Evolutionary conservation across 2,888 invertebrate species (phyloP).

Genomic region (Chaetoderma sp.): DNA sequence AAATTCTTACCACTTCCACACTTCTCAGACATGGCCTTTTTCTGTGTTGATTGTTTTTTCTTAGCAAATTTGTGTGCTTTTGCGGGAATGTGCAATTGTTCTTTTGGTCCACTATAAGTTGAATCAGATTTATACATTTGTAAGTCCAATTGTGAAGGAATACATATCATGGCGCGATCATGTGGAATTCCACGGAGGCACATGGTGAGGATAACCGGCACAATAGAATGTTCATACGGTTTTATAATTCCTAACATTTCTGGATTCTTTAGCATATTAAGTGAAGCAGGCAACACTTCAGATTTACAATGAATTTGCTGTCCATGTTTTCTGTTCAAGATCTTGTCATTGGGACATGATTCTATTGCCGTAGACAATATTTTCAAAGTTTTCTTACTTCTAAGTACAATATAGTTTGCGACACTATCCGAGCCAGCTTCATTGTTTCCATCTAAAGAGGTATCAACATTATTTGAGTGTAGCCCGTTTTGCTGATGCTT

Average conservation of each 20-base stretch:
- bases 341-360: not conserved
- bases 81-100: slow-evolving; percentile 71
- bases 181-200: slow-evolving; percentile 76
- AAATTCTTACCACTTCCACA: not conserved
- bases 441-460: not conserved
- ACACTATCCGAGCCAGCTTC: slow-evolving; percentile 3
- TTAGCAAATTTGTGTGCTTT: not conserved
- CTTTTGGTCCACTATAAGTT: slow-evolving; percentile 72
- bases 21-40: slow-evolving; percentile 12
- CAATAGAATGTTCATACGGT: slow-evolving; percentile 63
- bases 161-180: slow-evolving; percentile 80
- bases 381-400: slow-evolving; percentile 39
- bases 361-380: slow-evolving; percentile 7
- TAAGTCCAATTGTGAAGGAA: slow-evolving; percentile 74
- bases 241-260: not conserved
- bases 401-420: slow-evolving; percentile 40
- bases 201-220: slow-evolving; percentile 78
- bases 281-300: not conserved
- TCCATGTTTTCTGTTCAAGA: too few relatives aligned
- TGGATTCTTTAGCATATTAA: too few relatives aligned
- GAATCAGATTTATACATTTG: slow-evolving; percentile 30
- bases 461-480: not conserved
- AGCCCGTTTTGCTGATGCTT: not conserved
- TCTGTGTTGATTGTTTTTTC: slow-evolving; percentile 67
- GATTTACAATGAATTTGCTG: too few relatives aligned